Conservation (phyloP, 2,888 invertebrate species). For the Drosophila trichaetosa region DNA sequence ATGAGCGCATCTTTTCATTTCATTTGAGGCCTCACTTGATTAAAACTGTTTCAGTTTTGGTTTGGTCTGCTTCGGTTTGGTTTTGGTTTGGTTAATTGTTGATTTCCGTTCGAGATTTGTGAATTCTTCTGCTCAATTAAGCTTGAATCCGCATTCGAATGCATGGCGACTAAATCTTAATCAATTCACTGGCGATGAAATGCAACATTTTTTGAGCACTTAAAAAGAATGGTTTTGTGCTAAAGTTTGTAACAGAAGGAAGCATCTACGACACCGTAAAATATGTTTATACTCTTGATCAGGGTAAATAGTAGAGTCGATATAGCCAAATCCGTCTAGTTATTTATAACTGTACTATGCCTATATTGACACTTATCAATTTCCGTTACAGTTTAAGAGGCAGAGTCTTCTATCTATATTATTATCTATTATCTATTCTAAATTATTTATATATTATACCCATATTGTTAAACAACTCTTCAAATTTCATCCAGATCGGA, state of each 20-base stretch:
- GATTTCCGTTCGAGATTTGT: conserved; percentile 69
- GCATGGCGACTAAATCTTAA: conserved; percentile 1
- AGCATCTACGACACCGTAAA: background rate
- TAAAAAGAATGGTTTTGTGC: background rate
- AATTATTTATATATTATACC: background rate
- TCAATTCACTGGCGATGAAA: conserved; percentile 5
- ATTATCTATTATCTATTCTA: too few relatives aligned
- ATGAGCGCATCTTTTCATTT: conserved; percentile 63
- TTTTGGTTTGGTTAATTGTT: conserved; percentile 70
- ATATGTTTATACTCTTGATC: background rate
- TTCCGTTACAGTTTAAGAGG: background rate
- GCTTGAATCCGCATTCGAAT: conserved; percentile 8
- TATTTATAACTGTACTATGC: background rate
- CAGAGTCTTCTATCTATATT: background rate
- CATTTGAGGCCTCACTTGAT: conserved; percentile 60
- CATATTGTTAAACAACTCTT: background rate
- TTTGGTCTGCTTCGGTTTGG: conserved; percentile 61
- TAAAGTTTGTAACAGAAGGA: background rate
- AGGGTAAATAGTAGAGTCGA: background rate
- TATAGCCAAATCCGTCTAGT: background rate
- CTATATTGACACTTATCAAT: background rate
- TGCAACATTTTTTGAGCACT: conserved; percentile 1
- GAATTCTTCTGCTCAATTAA: conserved; percentile 56
- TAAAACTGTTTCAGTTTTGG: conserved; percentile 56
- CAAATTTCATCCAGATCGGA: background rate